These are phyloP conservation scores for Trissolcus brochymenae DNA, from an alignment of 2,888 invertebrate genomes.

Conservation along the genomic window DNA sequence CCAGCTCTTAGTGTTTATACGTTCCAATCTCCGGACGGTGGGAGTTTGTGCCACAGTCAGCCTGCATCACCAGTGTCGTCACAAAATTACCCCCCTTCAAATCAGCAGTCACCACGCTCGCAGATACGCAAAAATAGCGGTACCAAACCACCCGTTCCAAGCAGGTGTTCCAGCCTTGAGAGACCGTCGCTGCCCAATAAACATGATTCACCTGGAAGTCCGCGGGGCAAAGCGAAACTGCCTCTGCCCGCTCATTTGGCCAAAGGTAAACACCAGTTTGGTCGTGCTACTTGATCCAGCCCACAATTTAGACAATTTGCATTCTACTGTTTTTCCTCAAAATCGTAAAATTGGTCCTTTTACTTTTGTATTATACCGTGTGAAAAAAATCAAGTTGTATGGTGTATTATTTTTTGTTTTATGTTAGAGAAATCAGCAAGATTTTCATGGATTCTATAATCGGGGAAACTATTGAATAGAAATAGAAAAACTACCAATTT, in stretches of 20 bases:
- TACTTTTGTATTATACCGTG: background rate
- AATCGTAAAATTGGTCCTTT: background rate
- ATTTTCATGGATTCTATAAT: no score
- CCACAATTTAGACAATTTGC: background rate
- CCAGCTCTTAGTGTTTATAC: conserved; percentile 92
- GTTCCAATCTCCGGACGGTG: conserved; percentile 85
- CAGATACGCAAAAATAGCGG: conserved; percentile 72
- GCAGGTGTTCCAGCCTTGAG: conserved; percentile 88
- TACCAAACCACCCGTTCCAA: conserved; percentile 73
- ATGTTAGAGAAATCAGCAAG: no score
- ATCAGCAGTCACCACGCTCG: conserved; percentile 68
- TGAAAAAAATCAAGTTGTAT: no score
- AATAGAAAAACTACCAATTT: no score
- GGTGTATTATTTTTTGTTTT: no score
- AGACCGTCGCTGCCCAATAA: conserved; percentile 82
- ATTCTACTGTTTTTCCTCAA: conserved; percentile 2
- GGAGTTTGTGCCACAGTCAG: conserved; percentile 74
- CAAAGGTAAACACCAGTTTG: conserved; percentile 76
- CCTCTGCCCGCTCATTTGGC: conserved; percentile 86
- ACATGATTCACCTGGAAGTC: conserved; percentile 68
- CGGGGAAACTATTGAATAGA: no score
- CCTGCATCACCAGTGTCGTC: conserved; percentile 77
- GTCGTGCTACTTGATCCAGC: background rate
- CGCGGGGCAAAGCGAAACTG: conserved; percentile 71
- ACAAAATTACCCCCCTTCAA: conserved; percentile 67